A percentile compares a stretch with the other conserved stretches of the same genome.
phyloP scores from a whole-genome alignment of 2,797 vertebrate genomes.

The Hyperoplus immaculatus region DNA sequence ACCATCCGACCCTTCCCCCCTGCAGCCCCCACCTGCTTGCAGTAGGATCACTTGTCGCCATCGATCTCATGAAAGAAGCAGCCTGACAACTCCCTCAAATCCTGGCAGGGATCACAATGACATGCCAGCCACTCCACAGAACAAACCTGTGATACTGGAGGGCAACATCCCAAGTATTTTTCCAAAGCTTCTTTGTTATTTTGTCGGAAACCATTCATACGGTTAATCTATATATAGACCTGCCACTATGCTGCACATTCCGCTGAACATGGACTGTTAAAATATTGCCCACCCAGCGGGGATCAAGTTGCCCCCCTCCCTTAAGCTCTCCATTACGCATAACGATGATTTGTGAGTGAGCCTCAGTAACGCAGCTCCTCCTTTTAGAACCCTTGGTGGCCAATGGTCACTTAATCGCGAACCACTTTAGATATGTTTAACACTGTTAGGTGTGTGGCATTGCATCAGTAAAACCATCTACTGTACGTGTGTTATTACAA shows the following conservation, averaged over 20 bases:
- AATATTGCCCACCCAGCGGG: slow-evolving; percentile 29
- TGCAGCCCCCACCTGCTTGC: slow-evolving; percentile 49
- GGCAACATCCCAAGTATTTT: slow-evolving; percentile 65
- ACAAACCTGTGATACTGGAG: slow-evolving; percentile 72
- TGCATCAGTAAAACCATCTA: slow-evolving; percentile 30
- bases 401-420: slow-evolving; percentile 44
- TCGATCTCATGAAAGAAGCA: slow-evolving; percentile 71
- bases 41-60: slow-evolving; percentile 79
- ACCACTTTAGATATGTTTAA: slow-evolving; percentile 58
- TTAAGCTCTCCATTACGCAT: slow-evolving; percentile 68
- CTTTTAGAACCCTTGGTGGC: slow-evolving; percentile 55
- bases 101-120: slow-evolving; percentile 54
- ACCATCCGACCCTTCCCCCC: slow-evolving; percentile 26
- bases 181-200: slow-evolving; percentile 58
- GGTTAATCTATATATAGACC: slow-evolving; percentile 20
- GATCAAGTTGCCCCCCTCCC: slow-evolving; percentile 69
- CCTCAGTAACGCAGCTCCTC: slow-evolving; percentile 42
- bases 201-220: slow-evolving; percentile 65
- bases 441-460: slow-evolving; percentile 28
- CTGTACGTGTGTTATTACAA: slow-evolving; percentile 34
- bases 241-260: slow-evolving; percentile 16
- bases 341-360: slow-evolving; percentile 61
- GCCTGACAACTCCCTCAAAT: slow-evolving; percentile 54
- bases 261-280: slow-evolving; percentile 20
- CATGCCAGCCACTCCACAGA: slow-evolving; percentile 41